phyloP scores from a whole-genome alignment of 2,888 invertebrate species.

The Dermolepida albohirtum region DNA sequence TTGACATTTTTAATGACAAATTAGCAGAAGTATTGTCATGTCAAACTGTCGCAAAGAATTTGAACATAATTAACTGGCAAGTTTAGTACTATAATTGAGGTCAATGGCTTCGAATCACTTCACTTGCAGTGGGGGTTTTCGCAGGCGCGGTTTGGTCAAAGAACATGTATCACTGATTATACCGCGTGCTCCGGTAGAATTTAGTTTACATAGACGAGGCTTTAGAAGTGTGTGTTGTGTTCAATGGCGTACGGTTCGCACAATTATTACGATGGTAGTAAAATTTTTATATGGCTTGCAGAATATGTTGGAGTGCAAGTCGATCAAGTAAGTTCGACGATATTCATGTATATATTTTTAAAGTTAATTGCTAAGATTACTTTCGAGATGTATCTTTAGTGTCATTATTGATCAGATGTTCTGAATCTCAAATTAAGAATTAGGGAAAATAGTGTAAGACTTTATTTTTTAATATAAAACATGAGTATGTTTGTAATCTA shows the following conservation, averaged over 20 bases:
- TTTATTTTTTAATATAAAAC: not conserved
- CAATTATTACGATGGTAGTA: conserved; percentile 75
- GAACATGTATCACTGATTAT: conserved; percentile 14
- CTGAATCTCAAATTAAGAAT: conserved; percentile 8
- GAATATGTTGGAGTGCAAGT: conserved; percentile 78
- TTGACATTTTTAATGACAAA: too few relatives aligned
- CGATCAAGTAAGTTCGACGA: conserved; percentile 76
- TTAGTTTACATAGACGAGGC: conserved; percentile 28
- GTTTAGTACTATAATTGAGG: not conserved
- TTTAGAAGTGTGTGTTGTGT: conserved; percentile 33
- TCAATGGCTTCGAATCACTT: conserved; percentile 39
- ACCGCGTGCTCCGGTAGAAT: conserved; percentile 27
- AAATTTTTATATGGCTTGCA: conserved; percentile 76
- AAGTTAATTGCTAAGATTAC: conserved; percentile 66
- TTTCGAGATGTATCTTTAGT: conserved; percentile 1
- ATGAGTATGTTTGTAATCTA: not conserved
- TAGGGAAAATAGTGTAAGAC: not conserved
- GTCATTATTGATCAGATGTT: conserved; percentile 21
- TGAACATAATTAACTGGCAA: not conserved
- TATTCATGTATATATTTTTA: conserved; percentile 34
- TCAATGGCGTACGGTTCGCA: conserved; percentile 44
- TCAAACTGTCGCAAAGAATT: not conserved
- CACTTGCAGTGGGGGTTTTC: conserved; percentile 39
- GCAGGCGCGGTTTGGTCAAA: conserved; percentile 38
- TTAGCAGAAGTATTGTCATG: too few relatives aligned